phyloP scores from a whole-genome alignment of 2,888 invertebrate genomes.

The Diplazon laetatorius region DNA sequence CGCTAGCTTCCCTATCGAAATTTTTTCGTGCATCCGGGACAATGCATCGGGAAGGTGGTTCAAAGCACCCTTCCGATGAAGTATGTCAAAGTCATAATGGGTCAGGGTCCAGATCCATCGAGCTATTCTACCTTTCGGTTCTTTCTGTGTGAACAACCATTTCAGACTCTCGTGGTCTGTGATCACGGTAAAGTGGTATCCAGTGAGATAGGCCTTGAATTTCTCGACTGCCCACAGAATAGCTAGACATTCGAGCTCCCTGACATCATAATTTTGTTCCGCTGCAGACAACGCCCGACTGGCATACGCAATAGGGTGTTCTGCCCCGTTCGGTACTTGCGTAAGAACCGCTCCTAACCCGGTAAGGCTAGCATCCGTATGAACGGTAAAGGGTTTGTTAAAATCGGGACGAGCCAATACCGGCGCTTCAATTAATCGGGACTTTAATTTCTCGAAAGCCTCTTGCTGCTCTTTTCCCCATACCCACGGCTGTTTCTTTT shows the following conservation, averaged over 20 bases:
- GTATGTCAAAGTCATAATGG: slow-evolving; percentile 23
- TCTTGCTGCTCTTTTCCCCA: neutral
- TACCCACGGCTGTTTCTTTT: neutral
- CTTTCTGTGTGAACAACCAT: slow-evolving; percentile 34
- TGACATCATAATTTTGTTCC: slow-evolving; percentile 49
- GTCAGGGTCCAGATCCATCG: slow-evolving; percentile 37
- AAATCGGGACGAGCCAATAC: too few relatives aligned
- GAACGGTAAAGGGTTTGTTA: too few relatives aligned
- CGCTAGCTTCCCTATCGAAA: neutral
- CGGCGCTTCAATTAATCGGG: too few relatives aligned
- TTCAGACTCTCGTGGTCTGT: slow-evolving; percentile 41
- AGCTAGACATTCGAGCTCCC: slow-evolving; percentile 54
- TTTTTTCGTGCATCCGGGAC: neutral
- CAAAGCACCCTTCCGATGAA: slow-evolving; percentile 7
- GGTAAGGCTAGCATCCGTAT: neutral
- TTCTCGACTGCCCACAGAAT: slow-evolving; percentile 34
- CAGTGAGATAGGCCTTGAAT: slow-evolving; percentile 37
- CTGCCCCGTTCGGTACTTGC: slow-evolving; percentile 1
- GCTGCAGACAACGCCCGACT: slow-evolving; percentile 46
- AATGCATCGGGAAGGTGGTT: neutral
- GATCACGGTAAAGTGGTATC: slow-evolving; percentile 29
- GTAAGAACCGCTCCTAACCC: slow-evolving; percentile 26
- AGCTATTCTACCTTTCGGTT: slow-evolving; percentile 35
- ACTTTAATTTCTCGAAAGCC: neutral
- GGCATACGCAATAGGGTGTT: slow-evolving; percentile 58